A percentile compares a stretch with the other conserved stretches of the same genome.
phyloP scores from a whole-genome alignment of 2,888 invertebrate species.

The Kryphioiulus occultus region DNA sequence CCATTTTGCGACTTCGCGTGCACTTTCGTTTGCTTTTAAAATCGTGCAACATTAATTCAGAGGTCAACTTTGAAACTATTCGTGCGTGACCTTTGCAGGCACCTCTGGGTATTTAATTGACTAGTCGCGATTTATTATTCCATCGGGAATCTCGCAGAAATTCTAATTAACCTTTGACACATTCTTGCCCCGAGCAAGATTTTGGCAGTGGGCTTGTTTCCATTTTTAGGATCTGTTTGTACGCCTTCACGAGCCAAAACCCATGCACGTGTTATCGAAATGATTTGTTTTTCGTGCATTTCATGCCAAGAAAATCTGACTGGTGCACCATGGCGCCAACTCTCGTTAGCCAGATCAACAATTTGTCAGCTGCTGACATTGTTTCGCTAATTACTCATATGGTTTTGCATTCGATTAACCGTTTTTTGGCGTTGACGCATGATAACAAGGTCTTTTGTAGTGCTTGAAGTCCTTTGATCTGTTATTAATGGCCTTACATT shows the following conservation, averaged over 20 bases:
- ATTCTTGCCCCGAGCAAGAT: background rate
- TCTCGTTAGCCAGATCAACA: background rate
- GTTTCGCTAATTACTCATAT: background rate
- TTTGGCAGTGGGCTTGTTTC: background rate
- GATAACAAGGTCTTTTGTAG: too few relatives aligned
- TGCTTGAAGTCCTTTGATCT: background rate
- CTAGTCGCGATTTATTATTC: background rate
- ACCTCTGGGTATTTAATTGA: background rate
- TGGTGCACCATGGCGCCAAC: background rate
- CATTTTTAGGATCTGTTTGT: background rate
- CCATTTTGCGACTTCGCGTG: too few relatives aligned
- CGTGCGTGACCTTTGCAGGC: background rate
- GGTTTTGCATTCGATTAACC: background rate
- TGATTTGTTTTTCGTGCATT: background rate
- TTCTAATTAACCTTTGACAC: conserved; percentile 37
- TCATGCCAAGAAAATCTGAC: background rate
- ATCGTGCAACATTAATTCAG: too few relatives aligned
- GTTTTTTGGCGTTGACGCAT: background rate
- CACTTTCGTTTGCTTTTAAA: too few relatives aligned
- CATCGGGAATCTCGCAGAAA: background rate
- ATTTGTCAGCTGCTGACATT: background rate
- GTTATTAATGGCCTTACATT: background rate
- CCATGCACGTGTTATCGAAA: too few relatives aligned
- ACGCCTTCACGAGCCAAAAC: background rate
- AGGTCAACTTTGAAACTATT: background rate